Conservation (phyloP, 2,888 invertebrate genomes). For the Leptothorax acervorum region DNA sequence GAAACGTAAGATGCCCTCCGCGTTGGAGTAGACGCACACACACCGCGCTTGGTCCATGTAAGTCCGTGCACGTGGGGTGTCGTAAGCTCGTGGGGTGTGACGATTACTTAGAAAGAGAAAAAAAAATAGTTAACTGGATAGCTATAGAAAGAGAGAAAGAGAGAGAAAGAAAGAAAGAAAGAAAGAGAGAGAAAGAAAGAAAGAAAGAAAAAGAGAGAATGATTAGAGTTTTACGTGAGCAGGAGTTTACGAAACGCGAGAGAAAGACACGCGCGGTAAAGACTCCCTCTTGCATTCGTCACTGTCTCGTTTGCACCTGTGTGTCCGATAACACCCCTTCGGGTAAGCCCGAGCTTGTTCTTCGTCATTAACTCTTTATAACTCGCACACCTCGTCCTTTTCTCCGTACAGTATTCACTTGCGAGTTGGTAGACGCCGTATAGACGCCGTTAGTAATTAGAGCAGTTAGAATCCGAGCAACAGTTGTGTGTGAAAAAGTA, state of each 20-base stretch:
- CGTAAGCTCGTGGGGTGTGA: slow-evolving; percentile 62
- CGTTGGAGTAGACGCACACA: slow-evolving; percentile 84
- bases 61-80: slow-evolving; percentile 81
- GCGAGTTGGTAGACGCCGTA: neutral
- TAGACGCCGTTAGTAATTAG: neutral
- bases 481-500: neutral
- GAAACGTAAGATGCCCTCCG: slow-evolving; percentile 85
- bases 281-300: slow-evolving; percentile 47
- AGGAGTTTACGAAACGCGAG: slow-evolving; percentile 34
- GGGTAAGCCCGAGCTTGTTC: slow-evolving; percentile 59
- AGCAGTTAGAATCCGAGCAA: neutral
- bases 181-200: slow-evolving; percentile 34
- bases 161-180: slow-evolving; percentile 42
- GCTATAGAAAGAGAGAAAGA: slow-evolving; percentile 46
- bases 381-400: slow-evolving; percentile 21
- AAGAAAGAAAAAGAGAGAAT: slow-evolving; percentile 5
- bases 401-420: neutral
- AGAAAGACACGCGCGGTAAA: slow-evolving; percentile 25
- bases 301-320: slow-evolving; percentile 61
- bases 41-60: slow-evolving; percentile 84
- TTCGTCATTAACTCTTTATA: slow-evolving; percentile 70
- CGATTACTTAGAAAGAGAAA: slow-evolving; percentile 42
- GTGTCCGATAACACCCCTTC: slow-evolving; percentile 66
- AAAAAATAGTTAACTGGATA: slow-evolving; percentile 37
- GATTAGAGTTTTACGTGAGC: neutral